These are phyloP conservation scores for Agonum fuliginosum DNA, from an alignment of 2,888 invertebrate species.

Conservation along the genomic window DNA sequence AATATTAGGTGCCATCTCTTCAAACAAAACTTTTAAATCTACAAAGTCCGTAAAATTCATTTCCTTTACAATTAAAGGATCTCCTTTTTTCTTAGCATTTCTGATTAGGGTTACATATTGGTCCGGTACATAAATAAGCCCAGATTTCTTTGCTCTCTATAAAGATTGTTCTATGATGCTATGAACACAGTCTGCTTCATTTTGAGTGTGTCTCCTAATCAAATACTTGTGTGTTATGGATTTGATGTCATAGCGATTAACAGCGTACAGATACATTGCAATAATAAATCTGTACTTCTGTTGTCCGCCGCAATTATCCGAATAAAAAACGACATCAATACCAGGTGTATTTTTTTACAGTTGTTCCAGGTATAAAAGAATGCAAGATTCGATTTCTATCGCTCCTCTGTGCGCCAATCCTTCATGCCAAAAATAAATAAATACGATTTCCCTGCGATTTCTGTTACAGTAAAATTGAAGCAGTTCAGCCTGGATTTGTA, in stretches of 20 bases:
- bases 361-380: neutral
- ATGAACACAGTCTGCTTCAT: neutral
- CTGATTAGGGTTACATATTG: neutral
- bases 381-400: neutral
- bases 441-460: neutral
- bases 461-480: conserved; percentile 1
- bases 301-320: neutral
- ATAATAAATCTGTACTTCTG: too few relatives aligned
- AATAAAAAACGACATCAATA: neutral
- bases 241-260: too few relatives aligned
- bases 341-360: too few relatives aligned
- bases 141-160: neutral
- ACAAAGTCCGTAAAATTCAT: neutral
- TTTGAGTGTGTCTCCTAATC: neutral
- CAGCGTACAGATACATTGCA: too few relatives aligned
- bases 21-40: neutral
- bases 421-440: conserved; percentile 5
- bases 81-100: neutral
- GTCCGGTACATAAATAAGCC: neutral
- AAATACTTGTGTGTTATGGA: too few relatives aligned
- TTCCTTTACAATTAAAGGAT: neutral
- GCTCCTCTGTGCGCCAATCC: neutral
- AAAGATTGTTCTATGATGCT: neutral
- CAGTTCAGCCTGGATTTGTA: neutral
- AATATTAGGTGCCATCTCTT: neutral